phyloP scores from a whole-genome alignment of 2,888 invertebrate species.

The Osmoderma eremita region DNA sequence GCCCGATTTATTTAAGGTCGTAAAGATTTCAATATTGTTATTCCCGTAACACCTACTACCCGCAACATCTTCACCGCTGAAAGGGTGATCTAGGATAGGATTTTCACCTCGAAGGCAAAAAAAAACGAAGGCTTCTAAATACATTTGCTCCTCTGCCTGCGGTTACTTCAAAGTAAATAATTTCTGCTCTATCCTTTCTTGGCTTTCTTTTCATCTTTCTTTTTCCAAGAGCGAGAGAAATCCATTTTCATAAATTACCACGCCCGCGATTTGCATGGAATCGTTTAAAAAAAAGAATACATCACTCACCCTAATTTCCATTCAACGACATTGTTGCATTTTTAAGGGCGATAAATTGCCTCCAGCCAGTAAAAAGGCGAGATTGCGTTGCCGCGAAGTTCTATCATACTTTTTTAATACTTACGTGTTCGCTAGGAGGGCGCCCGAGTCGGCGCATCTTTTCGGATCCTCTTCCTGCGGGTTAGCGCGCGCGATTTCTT shows the following conservation, averaged over 20 bases:
- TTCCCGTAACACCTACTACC: no score
- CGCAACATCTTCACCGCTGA: no score
- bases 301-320: constrained; percentile 10
- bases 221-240: background rate
- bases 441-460: no score
- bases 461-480: no score
- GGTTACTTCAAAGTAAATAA: background rate
- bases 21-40: no score
- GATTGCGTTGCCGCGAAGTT: constrained; percentile 22
- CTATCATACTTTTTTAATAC: constrained; percentile 23
- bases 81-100: no score
- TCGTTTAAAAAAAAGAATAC: constrained; percentile 19
- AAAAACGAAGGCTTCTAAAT: no score
- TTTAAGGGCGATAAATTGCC: constrained; percentile 23
- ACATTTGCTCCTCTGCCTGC: no score
- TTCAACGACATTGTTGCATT: constrained; percentile 19
- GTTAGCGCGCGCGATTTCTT: no score
- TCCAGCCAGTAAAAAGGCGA: background rate
- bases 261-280: constrained; percentile 11
- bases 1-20: no score
- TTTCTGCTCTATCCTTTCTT: background rate
- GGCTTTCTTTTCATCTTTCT: background rate
- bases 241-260: constrained; percentile 13
- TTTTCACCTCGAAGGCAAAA: no score
- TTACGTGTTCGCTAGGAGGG: background rate